These are phyloP conservation scores for Leptobrachium ailaonicum DNA, from an alignment of 2,113 vertebrate species.

Conservation along the genomic window DNA sequence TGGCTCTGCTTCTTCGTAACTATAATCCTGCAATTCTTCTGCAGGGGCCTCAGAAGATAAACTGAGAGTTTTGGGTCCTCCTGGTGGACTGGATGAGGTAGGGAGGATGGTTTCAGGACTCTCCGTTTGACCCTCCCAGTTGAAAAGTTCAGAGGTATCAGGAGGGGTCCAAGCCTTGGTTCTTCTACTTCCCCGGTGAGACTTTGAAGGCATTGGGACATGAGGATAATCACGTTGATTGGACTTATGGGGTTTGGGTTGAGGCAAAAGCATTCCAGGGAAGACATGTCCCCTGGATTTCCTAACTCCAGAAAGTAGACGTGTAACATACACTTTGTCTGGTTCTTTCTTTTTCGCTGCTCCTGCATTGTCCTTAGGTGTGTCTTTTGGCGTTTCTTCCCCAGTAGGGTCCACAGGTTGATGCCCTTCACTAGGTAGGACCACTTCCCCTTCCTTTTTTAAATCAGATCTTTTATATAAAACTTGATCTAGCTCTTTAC, in stretches of 20 bases:
- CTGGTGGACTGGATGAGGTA: constrained; percentile 11
- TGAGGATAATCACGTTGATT: constrained; percentile 63
- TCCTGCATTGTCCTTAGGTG: constrained; percentile 48
- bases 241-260: constrained; percentile 73
- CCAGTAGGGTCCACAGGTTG: neutral
- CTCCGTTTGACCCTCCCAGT: constrained; percentile 43
- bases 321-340: constrained; percentile 88
- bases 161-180: constrained; percentile 30
- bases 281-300: constrained; percentile 51
- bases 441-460: neutral
- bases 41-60: constrained; percentile 66
- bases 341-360: constrained; percentile 51
- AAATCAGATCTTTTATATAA: neutral
- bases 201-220: constrained; percentile 35
- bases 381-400: constrained; percentile 27
- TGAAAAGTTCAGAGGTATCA: constrained; percentile 44
- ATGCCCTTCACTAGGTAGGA: neutral
- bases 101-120: constrained; percentile 11
- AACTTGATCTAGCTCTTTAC: neutral
- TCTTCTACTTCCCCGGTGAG: constrained; percentile 14
- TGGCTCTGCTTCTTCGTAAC: constrained; percentile 82
- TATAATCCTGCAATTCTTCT: constrained; percentile 84
- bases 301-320: constrained; percentile 74
- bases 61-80: constrained; percentile 19
- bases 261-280: constrained; percentile 82